Conservation (phyloP, 2,113 vertebrate genomes). For the Solea solea region DNA sequence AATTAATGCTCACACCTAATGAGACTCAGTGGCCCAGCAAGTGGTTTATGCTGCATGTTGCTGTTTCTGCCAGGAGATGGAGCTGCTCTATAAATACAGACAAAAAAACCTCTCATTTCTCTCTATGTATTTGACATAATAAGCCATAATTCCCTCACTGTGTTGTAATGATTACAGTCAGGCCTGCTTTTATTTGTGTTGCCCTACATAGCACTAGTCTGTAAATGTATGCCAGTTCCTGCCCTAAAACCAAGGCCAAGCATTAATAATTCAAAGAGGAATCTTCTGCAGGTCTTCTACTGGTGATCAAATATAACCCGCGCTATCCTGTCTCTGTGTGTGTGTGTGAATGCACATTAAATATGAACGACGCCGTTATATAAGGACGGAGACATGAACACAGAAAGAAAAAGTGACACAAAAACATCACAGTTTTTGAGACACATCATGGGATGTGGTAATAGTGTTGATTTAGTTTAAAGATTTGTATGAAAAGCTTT, state of each 20-base stretch:
- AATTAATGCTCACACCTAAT: background rate
- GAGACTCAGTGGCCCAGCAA: constrained; percentile 14
- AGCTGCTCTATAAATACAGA: constrained; percentile 65
- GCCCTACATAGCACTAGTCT: constrained; percentile 24
- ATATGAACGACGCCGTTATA: constrained; percentile 56
- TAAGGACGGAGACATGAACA: constrained; percentile 6
- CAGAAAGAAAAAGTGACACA: constrained; percentile 6
- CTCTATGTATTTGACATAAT: background rate
- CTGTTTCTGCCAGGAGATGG: constrained; percentile 67
- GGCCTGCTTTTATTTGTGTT: constrained; percentile 14
- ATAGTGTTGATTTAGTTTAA: background rate
- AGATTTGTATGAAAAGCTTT: background rate
- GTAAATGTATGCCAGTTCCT: constrained; percentile 37
- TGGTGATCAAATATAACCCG: constrained; percentile 68
- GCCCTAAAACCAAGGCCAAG: constrained; percentile 56
- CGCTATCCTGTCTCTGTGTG: constrained; percentile 21
- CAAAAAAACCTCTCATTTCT: constrained; percentile 10
- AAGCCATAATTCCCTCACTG: no score
- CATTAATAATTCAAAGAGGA: constrained; percentile 72
- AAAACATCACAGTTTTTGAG: background rate
- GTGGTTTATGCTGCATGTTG: constrained; percentile 34
- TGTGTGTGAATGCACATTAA: constrained; percentile 54
- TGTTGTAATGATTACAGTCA: background rate
- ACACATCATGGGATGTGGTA: background rate
- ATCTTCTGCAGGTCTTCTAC: constrained; percentile 53